These are phyloP conservation scores for Nixonia krombeini DNA, from an alignment of 1,140 invertebrate species.

Conservation along the genomic window DNA sequence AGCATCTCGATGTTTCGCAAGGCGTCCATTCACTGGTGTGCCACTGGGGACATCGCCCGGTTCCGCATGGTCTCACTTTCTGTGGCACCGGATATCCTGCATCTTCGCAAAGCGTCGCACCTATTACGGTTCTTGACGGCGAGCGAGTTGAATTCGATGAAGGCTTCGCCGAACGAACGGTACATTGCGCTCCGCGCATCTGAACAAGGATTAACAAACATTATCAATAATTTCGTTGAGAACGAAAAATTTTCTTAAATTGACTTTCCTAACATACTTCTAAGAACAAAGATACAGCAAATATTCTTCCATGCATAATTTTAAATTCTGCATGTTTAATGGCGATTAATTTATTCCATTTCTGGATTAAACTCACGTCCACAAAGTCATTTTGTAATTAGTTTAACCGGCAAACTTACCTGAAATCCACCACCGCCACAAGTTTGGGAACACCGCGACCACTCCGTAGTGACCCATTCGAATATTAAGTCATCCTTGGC, in stretches of 20 bases:
- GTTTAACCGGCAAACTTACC: slow-evolving; percentile 58
- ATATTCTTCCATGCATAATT: no score
- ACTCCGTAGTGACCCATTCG: slow-evolving; percentile 85
- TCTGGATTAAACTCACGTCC: slow-evolving; percentile 8
- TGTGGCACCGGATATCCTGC: slow-evolving; percentile 77
- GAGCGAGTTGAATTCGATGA: slow-evolving; percentile 46
- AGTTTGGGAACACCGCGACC: slow-evolving; percentile 88
- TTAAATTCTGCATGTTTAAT: no score
- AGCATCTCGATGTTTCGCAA: slow-evolving; percentile 81
- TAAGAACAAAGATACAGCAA: no score
- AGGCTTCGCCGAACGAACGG: slow-evolving; percentile 69
- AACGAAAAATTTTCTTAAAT: no score
- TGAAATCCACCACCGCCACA: slow-evolving; percentile 86
- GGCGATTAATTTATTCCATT: no score
- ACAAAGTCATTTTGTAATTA: background rate
- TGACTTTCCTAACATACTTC: no score
- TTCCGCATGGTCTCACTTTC: slow-evolving; percentile 79
- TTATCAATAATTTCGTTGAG: no score
- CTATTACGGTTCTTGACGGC: slow-evolving; percentile 70
- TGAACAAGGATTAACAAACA: slow-evolving; percentile 51
- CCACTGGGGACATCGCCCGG: slow-evolving; percentile 82
- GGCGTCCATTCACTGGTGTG: slow-evolving; percentile 78
- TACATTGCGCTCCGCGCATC: slow-evolving; percentile 81
- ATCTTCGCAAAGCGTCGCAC: slow-evolving; percentile 79
- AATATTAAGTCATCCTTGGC: slow-evolving; percentile 76